phyloP scores from a whole-genome alignment of 2,888 invertebrate genomes.

The Melanophora roralis region DNA sequence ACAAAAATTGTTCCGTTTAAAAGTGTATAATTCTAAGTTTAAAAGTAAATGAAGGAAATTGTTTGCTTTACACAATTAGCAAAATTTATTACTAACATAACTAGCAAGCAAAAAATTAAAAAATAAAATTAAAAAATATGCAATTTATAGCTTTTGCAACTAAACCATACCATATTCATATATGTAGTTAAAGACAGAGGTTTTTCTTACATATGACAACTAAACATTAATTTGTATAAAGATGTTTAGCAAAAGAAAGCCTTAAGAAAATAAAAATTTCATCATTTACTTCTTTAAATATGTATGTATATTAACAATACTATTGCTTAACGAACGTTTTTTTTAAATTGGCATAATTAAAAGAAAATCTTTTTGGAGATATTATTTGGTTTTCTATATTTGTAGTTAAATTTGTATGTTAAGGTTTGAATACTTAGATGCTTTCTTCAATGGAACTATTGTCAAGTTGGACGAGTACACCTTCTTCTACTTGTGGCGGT shows the following conservation, averaged over 20 bases:
- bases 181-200: no score
- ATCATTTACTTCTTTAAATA: no score
- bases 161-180: no score
- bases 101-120: neutral
- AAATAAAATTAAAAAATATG: no score
- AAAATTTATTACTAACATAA: no score
- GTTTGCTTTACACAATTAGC: neutral
- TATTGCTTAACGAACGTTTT: constrained; percentile 13
- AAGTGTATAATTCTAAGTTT: neutral
- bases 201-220: no score
- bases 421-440: constrained; percentile 23
- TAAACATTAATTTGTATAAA: no score
- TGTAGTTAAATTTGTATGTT: constrained; percentile 14
- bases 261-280: no score
- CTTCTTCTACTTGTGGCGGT: constrained; percentile 49
- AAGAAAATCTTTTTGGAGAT: constrained; percentile 35
- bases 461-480: constrained; percentile 59
- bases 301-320: no score
- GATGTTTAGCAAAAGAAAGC: no score
- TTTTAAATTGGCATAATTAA: constrained; percentile 1
- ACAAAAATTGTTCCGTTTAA: neutral
- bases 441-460: constrained; percentile 51
- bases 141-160: constrained; percentile 16
- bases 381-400: constrained; percentile 53
- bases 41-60: constrained; percentile 22